Conservation (phyloP, 2,797 vertebrate genomes). For the Poeciliopsis presidionis region DNA sequence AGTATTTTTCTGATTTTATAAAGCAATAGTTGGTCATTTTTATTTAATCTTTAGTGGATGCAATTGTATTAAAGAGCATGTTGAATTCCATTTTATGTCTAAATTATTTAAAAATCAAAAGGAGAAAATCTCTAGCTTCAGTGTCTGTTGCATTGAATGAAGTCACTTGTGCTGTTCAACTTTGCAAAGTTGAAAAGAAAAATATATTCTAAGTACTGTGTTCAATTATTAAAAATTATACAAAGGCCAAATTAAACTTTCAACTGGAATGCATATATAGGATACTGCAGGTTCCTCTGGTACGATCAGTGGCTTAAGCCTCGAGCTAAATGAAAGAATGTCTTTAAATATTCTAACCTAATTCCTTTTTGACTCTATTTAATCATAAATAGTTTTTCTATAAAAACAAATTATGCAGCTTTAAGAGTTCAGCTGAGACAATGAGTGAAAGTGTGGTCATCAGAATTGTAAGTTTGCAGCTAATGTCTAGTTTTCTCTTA, state of each 20-base stretch:
- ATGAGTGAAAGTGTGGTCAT: background rate
- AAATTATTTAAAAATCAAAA: background rate
- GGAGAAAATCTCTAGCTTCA: background rate
- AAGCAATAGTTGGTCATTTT: background rate
- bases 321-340: background rate
- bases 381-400: slow-evolving; percentile 5
- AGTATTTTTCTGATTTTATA: background rate
- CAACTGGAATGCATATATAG: background rate
- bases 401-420: slow-evolving; percentile 4
- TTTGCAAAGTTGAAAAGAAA: background rate
- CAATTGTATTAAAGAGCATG: background rate
- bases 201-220: background rate
- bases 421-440: background rate
- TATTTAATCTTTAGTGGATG: background rate
- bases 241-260: background rate
- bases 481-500: background rate
- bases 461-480: slow-evolving; percentile 1
- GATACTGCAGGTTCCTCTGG: background rate
- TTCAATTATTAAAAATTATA: background rate
- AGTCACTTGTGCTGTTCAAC: background rate
- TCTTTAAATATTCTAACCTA: slow-evolving; percentile 14
- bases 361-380: background rate
- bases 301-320: background rate
- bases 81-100: background rate
- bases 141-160: background rate